Evolutionary conservation across 2,113 vertebrate genomes (phyloP).

Genomic region (Podilymbus podiceps): DNA sequence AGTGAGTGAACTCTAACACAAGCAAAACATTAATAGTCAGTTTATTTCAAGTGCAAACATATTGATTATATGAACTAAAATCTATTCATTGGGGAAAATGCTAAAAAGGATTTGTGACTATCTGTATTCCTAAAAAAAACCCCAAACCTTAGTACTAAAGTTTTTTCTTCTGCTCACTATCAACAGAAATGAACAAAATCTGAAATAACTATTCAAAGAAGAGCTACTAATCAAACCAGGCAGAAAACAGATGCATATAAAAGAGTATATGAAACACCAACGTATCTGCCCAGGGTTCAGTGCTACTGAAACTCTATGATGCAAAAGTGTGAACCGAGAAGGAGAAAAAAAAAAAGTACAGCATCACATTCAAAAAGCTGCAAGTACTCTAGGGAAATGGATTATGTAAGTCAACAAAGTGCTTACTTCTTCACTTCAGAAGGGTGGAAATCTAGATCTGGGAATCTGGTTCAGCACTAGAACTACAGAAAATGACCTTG

Average conservation of each 20-base stretch:
- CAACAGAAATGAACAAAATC: background rate
- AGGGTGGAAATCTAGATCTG: background rate
- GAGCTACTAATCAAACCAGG: background rate
- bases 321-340: background rate
- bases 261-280: background rate
- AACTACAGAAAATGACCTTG: background rate
- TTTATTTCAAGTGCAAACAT: background rate
- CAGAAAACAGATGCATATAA: background rate
- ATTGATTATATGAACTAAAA: background rate
- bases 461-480: background rate
- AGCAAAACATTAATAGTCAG: background rate
- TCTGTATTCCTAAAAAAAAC: background rate
- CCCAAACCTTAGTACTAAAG: background rate
- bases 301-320: background rate
- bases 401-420: background rate
- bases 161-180: background rate
- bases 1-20: background rate
- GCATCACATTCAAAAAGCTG: background rate
- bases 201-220: background rate
- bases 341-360: background rate
- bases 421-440: background rate
- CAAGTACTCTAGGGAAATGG: background rate
- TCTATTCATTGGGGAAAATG: background rate
- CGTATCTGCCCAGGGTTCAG: background rate
- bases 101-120: background rate